These are phyloP conservation scores for Odocoileus virginianus DNA, from an alignment of 2,113 vertebrate genomes.

Conservation along the genomic window DNA sequence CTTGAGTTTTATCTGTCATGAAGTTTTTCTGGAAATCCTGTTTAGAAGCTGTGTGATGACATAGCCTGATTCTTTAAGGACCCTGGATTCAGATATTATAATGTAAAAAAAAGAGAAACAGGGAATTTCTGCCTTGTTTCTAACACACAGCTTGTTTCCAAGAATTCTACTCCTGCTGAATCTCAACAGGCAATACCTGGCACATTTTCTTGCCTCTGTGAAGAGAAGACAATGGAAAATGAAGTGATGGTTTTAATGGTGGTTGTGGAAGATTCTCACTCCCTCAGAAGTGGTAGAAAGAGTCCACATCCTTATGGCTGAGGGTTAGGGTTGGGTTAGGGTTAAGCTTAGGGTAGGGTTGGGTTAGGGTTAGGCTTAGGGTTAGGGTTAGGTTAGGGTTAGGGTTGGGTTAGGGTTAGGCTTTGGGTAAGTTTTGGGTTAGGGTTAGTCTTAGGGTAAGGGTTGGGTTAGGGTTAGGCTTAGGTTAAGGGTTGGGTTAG, in stretches of 20 bases:
- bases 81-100: not conserved
- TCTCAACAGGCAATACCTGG: not conserved
- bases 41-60: not conserved
- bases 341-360: not conserved
- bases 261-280: too few species aligned
- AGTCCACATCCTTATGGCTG: accelerated
- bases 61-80: not conserved
- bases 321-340: not conserved
- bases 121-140: not conserved
- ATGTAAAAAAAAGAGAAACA: not conserved
- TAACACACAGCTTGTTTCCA: not conserved
- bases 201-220: not conserved
- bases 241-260: not conserved
- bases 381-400: too few species aligned
- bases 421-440: too few species aligned
- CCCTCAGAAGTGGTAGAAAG: not conserved
- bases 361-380: too few species aligned
- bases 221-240: not conserved
- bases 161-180: not conserved
- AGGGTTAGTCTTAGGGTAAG: too few species aligned
- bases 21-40: not conserved
- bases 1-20: not conserved
- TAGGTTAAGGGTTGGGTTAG: too few species aligned
- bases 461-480: too few species aligned
- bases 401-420: too few species aligned